Evolutionary conservation across 2,888 invertebrate genomes (phyloP).

Genomic region (Lasioglossum oenotherae): DNA sequence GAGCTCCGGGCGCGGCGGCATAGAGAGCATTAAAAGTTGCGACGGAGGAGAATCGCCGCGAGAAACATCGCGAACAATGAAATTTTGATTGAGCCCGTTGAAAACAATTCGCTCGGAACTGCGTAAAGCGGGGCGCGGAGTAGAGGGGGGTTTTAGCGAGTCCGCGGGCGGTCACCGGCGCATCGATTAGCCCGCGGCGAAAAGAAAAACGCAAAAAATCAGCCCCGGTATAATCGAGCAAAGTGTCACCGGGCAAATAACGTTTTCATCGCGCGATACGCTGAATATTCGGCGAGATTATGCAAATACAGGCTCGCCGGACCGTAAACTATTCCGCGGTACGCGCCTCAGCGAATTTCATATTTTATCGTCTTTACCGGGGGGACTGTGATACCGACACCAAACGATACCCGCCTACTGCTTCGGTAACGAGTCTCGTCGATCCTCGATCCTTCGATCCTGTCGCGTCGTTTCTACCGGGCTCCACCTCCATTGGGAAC

Average conservation of each 20-base stretch:
- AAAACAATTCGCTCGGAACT: conserved; percentile 3
- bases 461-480: background rate
- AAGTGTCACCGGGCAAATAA: conserved; percentile 47
- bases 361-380: conserved; percentile 29
- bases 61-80: background rate
- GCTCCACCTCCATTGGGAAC: too few species aligned
- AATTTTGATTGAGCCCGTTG: conserved; percentile 1
- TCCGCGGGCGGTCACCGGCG: background rate
- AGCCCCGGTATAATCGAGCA: conserved; percentile 29
- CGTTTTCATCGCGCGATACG: conserved; percentile 53
- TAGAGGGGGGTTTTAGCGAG: background rate
- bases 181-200: conserved; percentile 15
- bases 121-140: background rate
- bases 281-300: conserved; percentile 55
- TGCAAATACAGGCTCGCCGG: conserved; percentile 40
- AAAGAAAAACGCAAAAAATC: conserved; percentile 24
- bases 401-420: background rate
- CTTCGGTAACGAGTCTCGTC: conserved; percentile 17
- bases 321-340: conserved; percentile 38
- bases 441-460: background rate
- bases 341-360: conserved; percentile 38
- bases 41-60: background rate
- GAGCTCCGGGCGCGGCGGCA: background rate
- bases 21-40: background rate
- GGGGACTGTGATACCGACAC: background rate